Conservation (phyloP, 2,113 vertebrate genomes). For the Orycteropus afer region DNA sequence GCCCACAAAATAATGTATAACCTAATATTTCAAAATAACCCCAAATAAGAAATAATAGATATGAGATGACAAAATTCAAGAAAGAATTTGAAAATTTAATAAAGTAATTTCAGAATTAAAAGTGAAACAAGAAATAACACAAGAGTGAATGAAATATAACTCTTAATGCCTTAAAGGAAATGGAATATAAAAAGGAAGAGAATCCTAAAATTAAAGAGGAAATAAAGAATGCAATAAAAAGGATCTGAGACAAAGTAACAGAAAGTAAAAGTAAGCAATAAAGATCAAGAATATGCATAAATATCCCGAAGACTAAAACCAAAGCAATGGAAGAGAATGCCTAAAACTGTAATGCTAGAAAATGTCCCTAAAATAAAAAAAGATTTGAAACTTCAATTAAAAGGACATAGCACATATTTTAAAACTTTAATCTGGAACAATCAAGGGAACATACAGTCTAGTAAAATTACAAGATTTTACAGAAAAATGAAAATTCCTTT, state of each 20-base stretch:
- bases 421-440: neutral
- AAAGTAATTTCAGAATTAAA: neutral
- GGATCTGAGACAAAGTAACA: neutral
- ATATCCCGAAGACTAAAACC: neutral
- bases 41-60: neutral
- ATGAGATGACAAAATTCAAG: too few relatives aligned
- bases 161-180: neutral
- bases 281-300: neutral
- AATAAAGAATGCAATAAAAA: neutral
- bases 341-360: neutral
- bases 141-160: neutral
- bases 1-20: neutral
- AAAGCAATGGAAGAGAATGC: neutral
- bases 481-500: slow-evolving; percentile 36
- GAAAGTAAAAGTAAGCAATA: neutral
- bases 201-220: neutral
- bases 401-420: neutral
- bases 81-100: neutral
- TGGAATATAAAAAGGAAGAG: neutral
- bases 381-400: neutral
- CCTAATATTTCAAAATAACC: neutral
- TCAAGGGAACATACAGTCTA: neutral
- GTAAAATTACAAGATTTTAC: neutral
- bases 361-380: neutral
- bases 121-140: neutral